phyloP scores from a whole-genome alignment of 1,140 invertebrate species.

The Heliconius nattereri region DNA sequence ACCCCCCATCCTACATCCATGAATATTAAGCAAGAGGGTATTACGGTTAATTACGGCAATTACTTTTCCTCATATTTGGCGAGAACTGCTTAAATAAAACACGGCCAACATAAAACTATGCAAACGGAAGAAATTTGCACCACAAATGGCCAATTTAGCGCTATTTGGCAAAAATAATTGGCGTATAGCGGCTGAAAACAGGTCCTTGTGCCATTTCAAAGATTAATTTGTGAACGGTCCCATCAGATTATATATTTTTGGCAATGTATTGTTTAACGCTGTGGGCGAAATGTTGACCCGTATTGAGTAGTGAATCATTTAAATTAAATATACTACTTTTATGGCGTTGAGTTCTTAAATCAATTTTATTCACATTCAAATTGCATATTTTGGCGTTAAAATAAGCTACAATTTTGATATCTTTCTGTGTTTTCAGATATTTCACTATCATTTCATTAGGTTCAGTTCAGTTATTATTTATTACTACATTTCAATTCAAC shows the following conservation, averaged over 20 bases:
- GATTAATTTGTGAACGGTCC: conserved; percentile 65
- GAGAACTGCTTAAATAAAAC: conserved; percentile 22
- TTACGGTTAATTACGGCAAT: conserved; percentile 8
- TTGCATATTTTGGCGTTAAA: not conserved
- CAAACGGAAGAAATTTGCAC: conserved; percentile 60
- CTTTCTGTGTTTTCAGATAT: no score
- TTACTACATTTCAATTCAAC: no score
- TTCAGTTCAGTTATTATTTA: no score
- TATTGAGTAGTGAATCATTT: not conserved
- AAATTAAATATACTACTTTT: conserved; percentile 2
- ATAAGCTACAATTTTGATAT: no score
- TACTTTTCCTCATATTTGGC: conserved; percentile 25
- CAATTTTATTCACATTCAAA: not conserved
- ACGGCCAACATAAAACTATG: conserved; percentile 48
- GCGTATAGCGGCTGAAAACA: conserved; percentile 53
- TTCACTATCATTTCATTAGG: no score
- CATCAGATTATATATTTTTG: conserved; percentile 69
- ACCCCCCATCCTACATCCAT: not conserved
- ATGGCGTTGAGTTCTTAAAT: not conserved
- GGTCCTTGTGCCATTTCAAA: conserved; percentile 62
- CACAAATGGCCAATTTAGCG: conserved; percentile 71
- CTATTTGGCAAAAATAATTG: conserved; percentile 78
- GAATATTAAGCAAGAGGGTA: not conserved
- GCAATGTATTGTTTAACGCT: conserved; percentile 50
- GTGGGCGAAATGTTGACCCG: conserved; percentile 15